Conservation (phyloP, 2,113 vertebrate genomes). For the Nothobranchius kuhntae region DNA sequence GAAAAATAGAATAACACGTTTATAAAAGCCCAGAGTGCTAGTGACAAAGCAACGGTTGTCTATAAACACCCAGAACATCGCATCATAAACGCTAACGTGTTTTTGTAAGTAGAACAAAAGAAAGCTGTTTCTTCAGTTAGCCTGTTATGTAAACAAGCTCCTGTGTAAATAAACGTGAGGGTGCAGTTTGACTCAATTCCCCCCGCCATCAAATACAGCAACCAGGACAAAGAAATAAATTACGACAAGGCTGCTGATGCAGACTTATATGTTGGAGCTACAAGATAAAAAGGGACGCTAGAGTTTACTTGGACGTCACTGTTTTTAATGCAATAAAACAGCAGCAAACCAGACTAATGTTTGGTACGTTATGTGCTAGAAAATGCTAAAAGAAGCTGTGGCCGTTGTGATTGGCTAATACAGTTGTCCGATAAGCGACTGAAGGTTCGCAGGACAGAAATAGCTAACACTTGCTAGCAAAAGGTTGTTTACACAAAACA, state of each 20-base stretch:
- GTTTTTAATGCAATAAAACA: slow-evolving; percentile 12
- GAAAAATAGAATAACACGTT: slow-evolving; percentile 34
- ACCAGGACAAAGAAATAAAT: slow-evolving; percentile 49
- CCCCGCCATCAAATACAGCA: slow-evolving; percentile 45
- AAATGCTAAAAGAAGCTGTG: slow-evolving; percentile 24
- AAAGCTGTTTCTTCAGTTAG: slow-evolving; percentile 59
- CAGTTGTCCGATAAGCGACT: slow-evolving; percentile 52
- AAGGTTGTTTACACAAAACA: slow-evolving; percentile 76
- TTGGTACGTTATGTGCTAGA: neutral
- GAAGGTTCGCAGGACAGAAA: slow-evolving; percentile 54
- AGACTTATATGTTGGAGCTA: slow-evolving; percentile 27
- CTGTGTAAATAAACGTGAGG: slow-evolving; percentile 62
- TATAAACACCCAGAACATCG: neutral
- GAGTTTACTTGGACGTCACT: slow-evolving; percentile 37
- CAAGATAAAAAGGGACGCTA: slow-evolving; percentile 46
- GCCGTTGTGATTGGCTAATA: slow-evolving; percentile 32
- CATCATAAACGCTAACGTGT: slow-evolving; percentile 26
- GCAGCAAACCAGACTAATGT: slow-evolving; percentile 28
- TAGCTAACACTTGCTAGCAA: slow-evolving; percentile 72
- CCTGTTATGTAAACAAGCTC: slow-evolving; percentile 75
- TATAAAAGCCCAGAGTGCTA: neutral
- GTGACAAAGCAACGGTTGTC: slow-evolving; percentile 1
- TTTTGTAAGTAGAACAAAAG: slow-evolving; percentile 62
- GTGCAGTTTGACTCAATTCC: slow-evolving; percentile 36
- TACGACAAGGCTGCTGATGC: slow-evolving; percentile 19